phyloP scores from a whole-genome alignment of 2,113 vertebrate species.

The Corythornis vintsioides region DNA sequence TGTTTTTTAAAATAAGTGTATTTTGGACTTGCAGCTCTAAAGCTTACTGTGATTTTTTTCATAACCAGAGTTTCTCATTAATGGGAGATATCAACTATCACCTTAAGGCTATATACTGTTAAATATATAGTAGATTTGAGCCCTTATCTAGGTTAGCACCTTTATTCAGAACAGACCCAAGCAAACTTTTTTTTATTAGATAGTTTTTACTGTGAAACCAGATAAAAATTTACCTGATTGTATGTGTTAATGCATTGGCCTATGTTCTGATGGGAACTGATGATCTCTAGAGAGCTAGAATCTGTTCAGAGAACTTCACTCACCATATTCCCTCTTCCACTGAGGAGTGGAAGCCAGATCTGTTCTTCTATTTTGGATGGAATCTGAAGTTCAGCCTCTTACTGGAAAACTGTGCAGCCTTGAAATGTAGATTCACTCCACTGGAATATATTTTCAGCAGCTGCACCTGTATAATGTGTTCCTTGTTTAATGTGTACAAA shows the following conservation, averaged over 20 bases:
- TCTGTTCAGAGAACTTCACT: neutral
- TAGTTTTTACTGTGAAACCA: neutral
- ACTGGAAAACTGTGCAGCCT: neutral
- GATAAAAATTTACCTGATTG: neutral
- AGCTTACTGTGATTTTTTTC: neutral
- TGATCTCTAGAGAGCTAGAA: neutral
- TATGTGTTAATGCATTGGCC: neutral
- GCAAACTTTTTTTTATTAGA: neutral
- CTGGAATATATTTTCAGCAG: neutral
- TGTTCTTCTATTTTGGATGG: neutral
- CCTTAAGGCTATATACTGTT: neutral
- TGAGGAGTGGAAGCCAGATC: neutral
- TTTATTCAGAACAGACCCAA: neutral
- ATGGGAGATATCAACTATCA: neutral
- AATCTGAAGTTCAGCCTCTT: neutral
- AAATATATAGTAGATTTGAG: neutral
- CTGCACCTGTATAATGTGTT: neutral
- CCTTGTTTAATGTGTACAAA: neutral
- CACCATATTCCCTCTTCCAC: neutral
- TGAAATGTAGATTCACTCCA: neutral
- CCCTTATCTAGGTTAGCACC: neutral
- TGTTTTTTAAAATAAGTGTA: neutral
- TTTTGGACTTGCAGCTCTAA: slow-evolving; percentile 27
- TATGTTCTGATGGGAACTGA: neutral
- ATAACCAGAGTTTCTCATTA: neutral